Base-by-base conservation (phyloP, 2,888 invertebrate species). In the Biston stratarius region DNA sequence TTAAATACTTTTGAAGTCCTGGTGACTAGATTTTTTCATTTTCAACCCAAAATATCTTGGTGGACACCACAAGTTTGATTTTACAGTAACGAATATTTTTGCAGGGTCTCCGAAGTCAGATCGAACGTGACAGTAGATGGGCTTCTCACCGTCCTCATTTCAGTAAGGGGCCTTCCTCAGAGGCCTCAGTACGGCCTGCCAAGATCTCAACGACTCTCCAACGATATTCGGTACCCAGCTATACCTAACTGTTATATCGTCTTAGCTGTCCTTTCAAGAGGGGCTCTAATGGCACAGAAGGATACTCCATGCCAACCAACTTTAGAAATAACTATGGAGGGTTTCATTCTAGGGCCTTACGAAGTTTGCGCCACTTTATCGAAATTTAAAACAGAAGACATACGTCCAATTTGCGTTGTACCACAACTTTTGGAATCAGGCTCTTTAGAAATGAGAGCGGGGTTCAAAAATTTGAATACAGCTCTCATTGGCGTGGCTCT, bases 341-440 rank as follows among this genome's bases (percentile, higher is more conserved):
- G 96, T 0, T 92, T 96, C 14, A 85, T 95, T n/a, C 92, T 95
- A 65, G 95, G 96, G 44, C 95, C 96, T 53, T 96, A 96, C 78
- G 94, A 95, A 86, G 95, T 96, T 49, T 96, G 97, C 80, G 95
- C 96, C 0, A 94, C 94, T 38, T 82, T 95, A 6, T 94, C 89
- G 0, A 94, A 90, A 66, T 87, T 83, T 49, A 92, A 88, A 74
- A 75, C 79, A 55, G 84, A 88, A 72, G 86, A 87, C 73, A 73
- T 77, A 69, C 86, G 79, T 83, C 94, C 95, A 1, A 94, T 95
- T 61, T 96, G 96, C 79, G 94, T 96, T 5, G 95, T 95, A 2
- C 96, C 96, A 8, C 94, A 95, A 75, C 80, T 94, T 10, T 82
- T 94, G 33, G 91, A 92, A 24, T 85, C 88, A 7, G 85, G 90